A percentile compares a stretch with the other conserved stretches of the same genome.
phyloP scores from a whole-genome alignment of 1,140 invertebrate species.

The Drosophila virilis region DNA sequence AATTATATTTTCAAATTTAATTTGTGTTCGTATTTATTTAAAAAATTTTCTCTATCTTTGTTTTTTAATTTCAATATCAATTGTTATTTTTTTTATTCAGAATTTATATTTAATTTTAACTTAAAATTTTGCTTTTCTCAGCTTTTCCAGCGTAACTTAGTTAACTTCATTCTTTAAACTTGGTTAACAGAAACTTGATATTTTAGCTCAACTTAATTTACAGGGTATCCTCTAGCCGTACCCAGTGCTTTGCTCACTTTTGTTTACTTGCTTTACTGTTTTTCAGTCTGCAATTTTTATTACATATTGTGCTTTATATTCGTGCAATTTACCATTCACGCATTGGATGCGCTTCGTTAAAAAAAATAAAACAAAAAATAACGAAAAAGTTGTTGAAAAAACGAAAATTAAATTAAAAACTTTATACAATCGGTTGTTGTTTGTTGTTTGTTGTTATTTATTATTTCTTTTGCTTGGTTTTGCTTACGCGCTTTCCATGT shows the following conservation, averaged over 20 bases:
- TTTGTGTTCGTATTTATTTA: too few relatives aligned
- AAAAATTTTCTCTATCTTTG: too few relatives aligned
- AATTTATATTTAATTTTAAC: neutral
- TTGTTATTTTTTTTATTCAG: neutral
- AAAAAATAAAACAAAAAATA: slow-evolving; percentile 2
- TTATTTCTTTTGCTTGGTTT: neutral
- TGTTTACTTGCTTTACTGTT: slow-evolving; percentile 10
- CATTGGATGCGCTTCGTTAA: slow-evolving; percentile 46
- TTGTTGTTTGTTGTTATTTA: neutral
- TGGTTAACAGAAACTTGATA: too few relatives aligned
- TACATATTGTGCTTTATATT: slow-evolving; percentile 40
- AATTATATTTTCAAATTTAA: too few relatives aligned
- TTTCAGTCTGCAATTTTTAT: slow-evolving; percentile 31
- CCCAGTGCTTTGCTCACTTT: neutral
- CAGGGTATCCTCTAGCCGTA: slow-evolving; percentile 5
- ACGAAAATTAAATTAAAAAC: slow-evolving; percentile 59
- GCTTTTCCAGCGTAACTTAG: slow-evolving; percentile 5
- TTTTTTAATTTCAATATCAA: neutral
- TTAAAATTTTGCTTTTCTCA: neutral
- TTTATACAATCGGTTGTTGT: slow-evolving; percentile 45
- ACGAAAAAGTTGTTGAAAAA: slow-evolving; percentile 31
- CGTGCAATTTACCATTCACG: slow-evolving; percentile 49
- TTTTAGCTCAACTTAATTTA: too few relatives aligned
- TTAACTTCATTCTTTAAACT: too few relatives aligned
- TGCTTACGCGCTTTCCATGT: slow-evolving; percentile 59